Base-by-base conservation (phyloP, 2,113 vertebrate genomes). In the Smithornis capensis region DNA sequence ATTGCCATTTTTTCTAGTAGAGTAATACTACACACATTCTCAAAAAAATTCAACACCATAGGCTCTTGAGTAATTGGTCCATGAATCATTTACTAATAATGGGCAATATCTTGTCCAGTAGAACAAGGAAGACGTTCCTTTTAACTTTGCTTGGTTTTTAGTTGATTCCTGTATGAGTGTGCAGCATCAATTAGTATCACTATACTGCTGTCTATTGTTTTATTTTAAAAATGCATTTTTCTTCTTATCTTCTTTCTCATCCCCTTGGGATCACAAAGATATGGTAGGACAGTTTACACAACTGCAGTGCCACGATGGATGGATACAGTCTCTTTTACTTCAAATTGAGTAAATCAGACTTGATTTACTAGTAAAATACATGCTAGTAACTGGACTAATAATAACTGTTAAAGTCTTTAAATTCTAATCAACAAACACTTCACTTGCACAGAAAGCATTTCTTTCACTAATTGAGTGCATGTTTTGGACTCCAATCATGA, bases 301-400 rank as follows among this genome's bases (percentile, higher is more conserved):
- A 4, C 19, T 24, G 33, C 31, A 11, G 7, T 7, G 10, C 22
- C 2, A 1, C 55, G 40, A 7, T 0, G 3, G 12, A 27, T 37
- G 23, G 62, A 21, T 1, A 4, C 23, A 38, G 19, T 10, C 55
- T 70, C 50, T 60, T 49, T 50, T 50, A 11, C 10, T 28, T 22
- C 59, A 74, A 59, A 50, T 0, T 44, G 31, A 71, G 31, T 19
- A 31, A 38, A 10, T 37, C 16, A 31, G 38, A 73, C 11, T 33
- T 59, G 4, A 59, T 15, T 6, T 15, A 9, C 28, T 62, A 57
- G 40, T 19, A 63, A 38, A 0, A 0, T 6, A 64, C n/a, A 25
- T 40, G 14, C 21, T 52, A 45, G 10, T 27, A 63, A 65, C 12
- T 68, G 13, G 15, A 84, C 9, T 33, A 77, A 12, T 25, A 83